Percentiles rank a stretch among this genome's conserved stretches.
Evolutionary conservation across 64 coral and sea anemone genomes (phyloP).

Genomic region (Astreopora myriophthalma): DNA sequence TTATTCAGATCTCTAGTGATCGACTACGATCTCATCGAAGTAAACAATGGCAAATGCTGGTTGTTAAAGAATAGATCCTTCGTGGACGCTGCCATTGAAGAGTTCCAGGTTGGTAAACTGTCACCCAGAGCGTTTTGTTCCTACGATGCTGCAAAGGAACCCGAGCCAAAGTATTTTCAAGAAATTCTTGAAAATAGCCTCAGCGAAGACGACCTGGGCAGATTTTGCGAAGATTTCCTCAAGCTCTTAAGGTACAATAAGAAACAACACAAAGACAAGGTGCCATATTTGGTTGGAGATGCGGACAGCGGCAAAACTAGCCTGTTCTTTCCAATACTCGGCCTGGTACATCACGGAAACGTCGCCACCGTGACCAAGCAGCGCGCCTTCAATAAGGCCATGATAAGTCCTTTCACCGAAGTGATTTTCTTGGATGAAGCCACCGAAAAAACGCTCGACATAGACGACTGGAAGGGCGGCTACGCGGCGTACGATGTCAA

Average conservation of each 20-base stretch:
- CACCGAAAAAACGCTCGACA: not conserved
- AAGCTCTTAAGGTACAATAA: not conserved
- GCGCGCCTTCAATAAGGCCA: slow-evolving; percentile 41
- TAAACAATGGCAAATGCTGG: no score
- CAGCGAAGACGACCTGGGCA: not conserved
- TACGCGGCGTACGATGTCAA: slow-evolving; percentile 29
- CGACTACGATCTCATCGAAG: no score
- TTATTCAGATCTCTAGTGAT: not conserved
- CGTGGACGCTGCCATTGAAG: no score
- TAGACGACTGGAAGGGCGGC: slow-evolving; percentile 42
- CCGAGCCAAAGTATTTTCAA: not conserved
- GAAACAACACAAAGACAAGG: slow-evolving; percentile 15
- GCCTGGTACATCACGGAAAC: not conserved
- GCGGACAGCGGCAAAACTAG: slow-evolving; percentile 36
- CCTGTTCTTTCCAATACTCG: slow-evolving; percentile 16
- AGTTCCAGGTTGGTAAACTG: no score
- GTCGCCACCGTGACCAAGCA: slow-evolving; percentile 61
- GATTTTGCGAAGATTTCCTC: slow-evolving; percentile 10
- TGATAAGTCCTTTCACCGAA: slow-evolving; percentile 4
- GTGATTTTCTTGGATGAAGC: slow-evolving; percentile 12
- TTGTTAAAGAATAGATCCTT: no score
- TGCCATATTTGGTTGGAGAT: not conserved
- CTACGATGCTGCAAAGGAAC: not conserved
- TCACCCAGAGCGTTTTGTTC: no score
- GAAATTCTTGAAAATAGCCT: slow-evolving; percentile 24